Percentiles rank a stretch among this genome's conserved stretches.
Evolutionary conservation across 2,113 vertebrate genomes (phyloP).

Genomic region (Vicugna pacos): DNA sequence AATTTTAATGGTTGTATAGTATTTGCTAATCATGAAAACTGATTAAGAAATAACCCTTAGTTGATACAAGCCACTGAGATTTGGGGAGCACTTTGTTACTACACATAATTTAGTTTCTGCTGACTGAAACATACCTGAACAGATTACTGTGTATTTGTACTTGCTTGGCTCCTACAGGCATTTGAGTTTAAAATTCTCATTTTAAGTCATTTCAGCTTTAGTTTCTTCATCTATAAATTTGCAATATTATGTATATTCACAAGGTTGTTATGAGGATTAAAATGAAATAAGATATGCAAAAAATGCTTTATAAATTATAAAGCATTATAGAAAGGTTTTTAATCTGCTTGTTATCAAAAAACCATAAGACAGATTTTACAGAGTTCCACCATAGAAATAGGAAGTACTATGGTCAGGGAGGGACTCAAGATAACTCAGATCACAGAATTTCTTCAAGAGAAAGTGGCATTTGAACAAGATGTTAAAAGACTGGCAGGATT

Average conservation of each 20-base stretch:
- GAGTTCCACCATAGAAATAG: neutral
- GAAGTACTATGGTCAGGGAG: neutral
- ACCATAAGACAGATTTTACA: conserved; percentile 9
- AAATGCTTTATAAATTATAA: conserved; percentile 5
- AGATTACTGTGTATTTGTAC: neutral
- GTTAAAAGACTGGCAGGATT: neutral
- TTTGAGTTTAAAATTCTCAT: neutral
- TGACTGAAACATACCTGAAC: neutral
- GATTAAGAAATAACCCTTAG: neutral
- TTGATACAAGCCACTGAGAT: neutral
- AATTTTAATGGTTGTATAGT: neutral
- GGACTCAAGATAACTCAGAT: neutral
- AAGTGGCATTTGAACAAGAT: neutral
- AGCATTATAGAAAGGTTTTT: conserved; percentile 24
- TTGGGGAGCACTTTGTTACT: neutral
- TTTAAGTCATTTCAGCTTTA: neutral
- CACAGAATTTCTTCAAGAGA: neutral
- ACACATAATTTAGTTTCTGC: neutral
- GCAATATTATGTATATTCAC: neutral
- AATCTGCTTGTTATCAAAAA: conserved; percentile 33
- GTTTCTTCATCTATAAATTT: conserved; percentile 17
- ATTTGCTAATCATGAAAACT: neutral
- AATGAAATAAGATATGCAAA: conserved; percentile 23
- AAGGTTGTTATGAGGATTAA: conserved; percentile 26
- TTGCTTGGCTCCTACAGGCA: neutral